These are phyloP conservation scores for Sciurus vulgaris DNA, from an alignment of 2,797 vertebrate species.

Conservation along the genomic window DNA sequence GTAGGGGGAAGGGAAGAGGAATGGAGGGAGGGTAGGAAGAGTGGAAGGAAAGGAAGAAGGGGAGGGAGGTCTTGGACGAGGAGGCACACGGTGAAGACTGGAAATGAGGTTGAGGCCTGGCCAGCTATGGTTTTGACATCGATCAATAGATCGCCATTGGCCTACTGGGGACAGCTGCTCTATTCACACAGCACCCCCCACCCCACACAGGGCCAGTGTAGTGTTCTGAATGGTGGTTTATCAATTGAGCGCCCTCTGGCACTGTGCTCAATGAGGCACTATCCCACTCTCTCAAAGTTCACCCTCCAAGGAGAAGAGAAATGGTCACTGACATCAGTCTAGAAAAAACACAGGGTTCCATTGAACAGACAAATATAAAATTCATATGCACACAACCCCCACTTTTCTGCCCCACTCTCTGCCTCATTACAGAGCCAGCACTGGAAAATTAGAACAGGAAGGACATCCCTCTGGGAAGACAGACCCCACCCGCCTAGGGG, in stretches of 20 bases:
- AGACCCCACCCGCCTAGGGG: not conserved
- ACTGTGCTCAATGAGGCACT: constrained; percentile 14
- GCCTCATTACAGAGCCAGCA: not conserved
- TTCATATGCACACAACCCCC: not conserved
- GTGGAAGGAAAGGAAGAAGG: not conserved
- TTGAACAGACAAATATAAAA: not conserved
- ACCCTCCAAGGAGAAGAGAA: constrained; percentile 26
- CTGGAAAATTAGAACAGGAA: not conserved
- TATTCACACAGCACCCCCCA: not conserved
- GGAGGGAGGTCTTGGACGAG: not conserved
- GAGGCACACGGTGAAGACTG: not conserved
- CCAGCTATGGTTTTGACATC: constrained; percentile 8
- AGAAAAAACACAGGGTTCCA: not conserved
- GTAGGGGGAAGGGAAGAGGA: not conserved
- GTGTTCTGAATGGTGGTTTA: constrained; percentile 36
- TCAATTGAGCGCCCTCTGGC: not conserved
- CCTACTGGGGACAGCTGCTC: constrained; percentile 39
- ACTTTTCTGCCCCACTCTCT: not conserved
- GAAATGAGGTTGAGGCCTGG: not conserved
- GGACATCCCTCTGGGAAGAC: not conserved
- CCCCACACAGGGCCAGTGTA: constrained; percentile 31
- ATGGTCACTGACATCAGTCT: not conserved
- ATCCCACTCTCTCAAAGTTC: constrained; percentile 8
- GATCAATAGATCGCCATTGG: not conserved
- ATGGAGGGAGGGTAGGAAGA: no score